phyloP scores from a whole-genome alignment of 2,113 vertebrate genomes.

The Cichladusa arquata region DNA sequence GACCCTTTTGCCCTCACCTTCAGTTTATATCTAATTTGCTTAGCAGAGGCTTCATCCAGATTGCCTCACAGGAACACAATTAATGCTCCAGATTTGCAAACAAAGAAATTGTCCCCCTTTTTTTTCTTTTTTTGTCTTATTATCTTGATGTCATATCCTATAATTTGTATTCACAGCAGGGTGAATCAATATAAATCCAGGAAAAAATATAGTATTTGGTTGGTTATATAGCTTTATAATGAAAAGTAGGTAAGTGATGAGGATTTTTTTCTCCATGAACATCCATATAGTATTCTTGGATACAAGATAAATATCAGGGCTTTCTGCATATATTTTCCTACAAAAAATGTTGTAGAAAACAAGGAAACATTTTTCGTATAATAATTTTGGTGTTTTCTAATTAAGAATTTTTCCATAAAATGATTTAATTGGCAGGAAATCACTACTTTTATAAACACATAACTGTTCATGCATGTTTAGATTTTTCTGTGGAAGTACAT shows the following conservation, averaged over 20 bases:
- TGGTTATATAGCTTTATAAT: slow-evolving; percentile 27
- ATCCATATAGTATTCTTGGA: not conserved
- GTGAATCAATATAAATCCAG: slow-evolving; percentile 61
- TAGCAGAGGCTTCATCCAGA: slow-evolving; percentile 81
- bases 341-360: not conserved
- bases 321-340: not conserved
- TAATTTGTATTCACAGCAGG: slow-evolving; percentile 74
- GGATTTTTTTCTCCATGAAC: not conserved
- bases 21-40: slow-evolving; percentile 91
- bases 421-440: not conserved
- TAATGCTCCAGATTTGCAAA: slow-evolving; percentile 79
- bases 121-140: slow-evolving; percentile 48
- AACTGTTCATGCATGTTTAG: not conserved
- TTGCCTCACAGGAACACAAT: slow-evolving; percentile 79
- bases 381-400: not conserved
- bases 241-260: slow-evolving; percentile 11
- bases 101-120: slow-evolving; percentile 67
- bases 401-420: not conserved
- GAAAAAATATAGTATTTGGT: slow-evolving; percentile 58
- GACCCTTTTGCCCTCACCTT: slow-evolving; percentile 89
- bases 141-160: slow-evolving; percentile 71
- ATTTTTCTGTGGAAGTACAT: not conserved
- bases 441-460: not conserved
- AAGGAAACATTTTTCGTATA: not conserved
- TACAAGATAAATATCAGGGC: not conserved